Evolutionary conservation across 2,797 vertebrate species (phyloP).

Genomic region (Danio kyathit): DNA sequence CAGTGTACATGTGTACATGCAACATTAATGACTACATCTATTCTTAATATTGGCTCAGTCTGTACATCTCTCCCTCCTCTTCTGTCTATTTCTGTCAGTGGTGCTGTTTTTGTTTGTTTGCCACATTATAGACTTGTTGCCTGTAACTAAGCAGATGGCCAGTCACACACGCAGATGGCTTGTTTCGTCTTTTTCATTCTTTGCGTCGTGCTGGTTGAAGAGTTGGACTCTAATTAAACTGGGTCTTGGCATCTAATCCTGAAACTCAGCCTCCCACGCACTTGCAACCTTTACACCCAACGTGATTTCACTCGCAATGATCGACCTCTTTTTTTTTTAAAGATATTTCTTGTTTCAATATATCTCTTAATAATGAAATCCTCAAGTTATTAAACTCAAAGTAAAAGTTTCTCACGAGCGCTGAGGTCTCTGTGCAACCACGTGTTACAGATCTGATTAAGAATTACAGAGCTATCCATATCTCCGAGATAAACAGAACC

Average conservation of each 20-base stretch:
- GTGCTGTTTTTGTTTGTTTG: constrained; percentile 55
- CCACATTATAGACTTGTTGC: constrained; percentile 47
- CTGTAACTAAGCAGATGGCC: constrained; percentile 59
- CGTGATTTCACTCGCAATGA: constrained; percentile 16
- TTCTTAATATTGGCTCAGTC: constrained; percentile 5
- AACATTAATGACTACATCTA: constrained; percentile 2
- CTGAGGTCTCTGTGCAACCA: not conserved
- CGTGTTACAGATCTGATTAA: not conserved
- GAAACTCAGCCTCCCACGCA: constrained; percentile 12
- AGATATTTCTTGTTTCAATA: not conserved
- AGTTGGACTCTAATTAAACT: constrained; percentile 52
- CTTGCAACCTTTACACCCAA: constrained; percentile 12
- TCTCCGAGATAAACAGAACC: constrained; percentile 16
- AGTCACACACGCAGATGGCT: constrained; percentile 60
- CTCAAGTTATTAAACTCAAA: not conserved
- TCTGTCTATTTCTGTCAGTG: constrained; percentile 17
- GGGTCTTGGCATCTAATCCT: constrained; percentile 35
- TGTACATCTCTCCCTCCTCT: constrained; percentile 3
- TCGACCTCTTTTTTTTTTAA: constrained; percentile 6
- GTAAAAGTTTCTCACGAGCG: not conserved
- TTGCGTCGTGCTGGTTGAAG: constrained; percentile 50
- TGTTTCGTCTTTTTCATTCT: constrained; percentile 48
- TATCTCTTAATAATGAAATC: not conserved
- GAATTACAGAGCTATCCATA: constrained; percentile 1
- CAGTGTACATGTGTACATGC: not conserved